These are phyloP conservation scores for Spialia ferax DNA, from an alignment of 2,888 invertebrate species.

Conservation along the genomic window DNA sequence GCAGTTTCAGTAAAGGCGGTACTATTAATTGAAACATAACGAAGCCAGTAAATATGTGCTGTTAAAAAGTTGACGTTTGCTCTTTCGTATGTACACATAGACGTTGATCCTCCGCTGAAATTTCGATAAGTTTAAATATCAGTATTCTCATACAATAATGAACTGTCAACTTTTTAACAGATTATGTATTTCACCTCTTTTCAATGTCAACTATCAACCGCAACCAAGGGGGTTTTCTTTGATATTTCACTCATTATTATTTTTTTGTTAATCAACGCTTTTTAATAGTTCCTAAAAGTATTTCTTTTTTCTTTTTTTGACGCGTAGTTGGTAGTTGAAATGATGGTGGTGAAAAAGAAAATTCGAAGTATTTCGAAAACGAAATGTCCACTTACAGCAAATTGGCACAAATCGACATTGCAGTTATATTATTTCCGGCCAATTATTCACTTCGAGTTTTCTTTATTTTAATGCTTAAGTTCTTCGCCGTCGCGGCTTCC, in stretches of 20 bases:
- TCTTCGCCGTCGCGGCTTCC: slow-evolving; percentile 84
- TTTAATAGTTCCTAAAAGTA: slow-evolving; percentile 52
- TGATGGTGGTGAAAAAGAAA: slow-evolving; percentile 76
- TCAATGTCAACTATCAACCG: slow-evolving; percentile 82
- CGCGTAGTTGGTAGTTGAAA: slow-evolving; percentile 83
- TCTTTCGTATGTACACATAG: slow-evolving; percentile 7
- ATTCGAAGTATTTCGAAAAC: slow-evolving; percentile 62
- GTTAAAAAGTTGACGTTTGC: slow-evolving; percentile 69
- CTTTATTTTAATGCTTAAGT: slow-evolving; percentile 71
- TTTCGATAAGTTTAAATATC: not conserved
- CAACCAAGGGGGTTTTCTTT: slow-evolving; percentile 71
- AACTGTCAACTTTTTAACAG: slow-evolving; percentile 69
- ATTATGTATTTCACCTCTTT: slow-evolving; percentile 65
- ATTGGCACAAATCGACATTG: slow-evolving; percentile 11
- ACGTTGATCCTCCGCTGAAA: not conserved
- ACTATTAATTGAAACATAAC: slow-evolving; percentile 70
- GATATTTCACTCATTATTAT: slow-evolving; percentile 63
- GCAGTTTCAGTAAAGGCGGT: slow-evolving; percentile 78
- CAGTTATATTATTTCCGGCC: slow-evolving; percentile 40
- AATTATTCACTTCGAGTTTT: slow-evolving; percentile 71
- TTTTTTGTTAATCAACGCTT: slow-evolving; percentile 59
- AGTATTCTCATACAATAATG: not conserved
- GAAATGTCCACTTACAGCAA: not conserved
- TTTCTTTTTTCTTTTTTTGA: slow-evolving; percentile 52
- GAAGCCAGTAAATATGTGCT: slow-evolving; percentile 72